Evolutionary conservation across 2,113 vertebrate genomes (phyloP).

Genomic region (Gnathonemus echidnorhynchus): DNA sequence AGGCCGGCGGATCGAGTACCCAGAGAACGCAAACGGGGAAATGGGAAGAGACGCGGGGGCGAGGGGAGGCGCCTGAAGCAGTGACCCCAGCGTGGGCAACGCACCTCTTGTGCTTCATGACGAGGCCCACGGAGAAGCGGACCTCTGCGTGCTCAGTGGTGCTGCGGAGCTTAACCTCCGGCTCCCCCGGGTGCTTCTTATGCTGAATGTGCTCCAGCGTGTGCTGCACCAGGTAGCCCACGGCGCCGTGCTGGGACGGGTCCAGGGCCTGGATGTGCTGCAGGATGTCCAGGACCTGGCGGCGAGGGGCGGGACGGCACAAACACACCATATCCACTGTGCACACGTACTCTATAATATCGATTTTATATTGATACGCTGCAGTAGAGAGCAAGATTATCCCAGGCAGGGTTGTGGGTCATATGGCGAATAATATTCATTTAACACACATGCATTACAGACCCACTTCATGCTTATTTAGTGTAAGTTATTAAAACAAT

Average conservation of each 20-base stretch:
- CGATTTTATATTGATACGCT: background rate
- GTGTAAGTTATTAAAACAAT: background rate
- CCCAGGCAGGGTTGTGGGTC: background rate
- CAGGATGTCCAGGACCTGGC: slow-evolving; percentile 90
- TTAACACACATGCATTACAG: background rate
- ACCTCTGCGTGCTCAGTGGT: slow-evolving; percentile 80
- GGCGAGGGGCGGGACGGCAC: background rate
- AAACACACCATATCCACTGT: background rate
- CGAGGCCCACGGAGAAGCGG: slow-evolving; percentile 80
- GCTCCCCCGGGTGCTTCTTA: slow-evolving; percentile 76
- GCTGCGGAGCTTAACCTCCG: slow-evolving; percentile 76
- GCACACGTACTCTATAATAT: background rate
- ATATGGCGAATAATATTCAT: background rate
- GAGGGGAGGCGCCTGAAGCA: background rate
- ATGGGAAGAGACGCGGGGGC: background rate
- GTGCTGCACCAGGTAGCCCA: slow-evolving; percentile 91
- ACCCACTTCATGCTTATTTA: background rate
- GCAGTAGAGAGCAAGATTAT: background rate
- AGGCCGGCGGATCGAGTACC: background rate
- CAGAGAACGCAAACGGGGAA: background rate
- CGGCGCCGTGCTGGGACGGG: slow-evolving; percentile 86
- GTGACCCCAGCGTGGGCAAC: background rate
- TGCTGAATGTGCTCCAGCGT: slow-evolving; percentile 94
- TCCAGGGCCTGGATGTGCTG: slow-evolving; percentile 94
- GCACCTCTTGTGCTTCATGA: slow-evolving; percentile 96